phyloP scores from a whole-genome alignment of 1,140 invertebrate genomes.

The Bursaphelenchus mucronatus region DNA sequence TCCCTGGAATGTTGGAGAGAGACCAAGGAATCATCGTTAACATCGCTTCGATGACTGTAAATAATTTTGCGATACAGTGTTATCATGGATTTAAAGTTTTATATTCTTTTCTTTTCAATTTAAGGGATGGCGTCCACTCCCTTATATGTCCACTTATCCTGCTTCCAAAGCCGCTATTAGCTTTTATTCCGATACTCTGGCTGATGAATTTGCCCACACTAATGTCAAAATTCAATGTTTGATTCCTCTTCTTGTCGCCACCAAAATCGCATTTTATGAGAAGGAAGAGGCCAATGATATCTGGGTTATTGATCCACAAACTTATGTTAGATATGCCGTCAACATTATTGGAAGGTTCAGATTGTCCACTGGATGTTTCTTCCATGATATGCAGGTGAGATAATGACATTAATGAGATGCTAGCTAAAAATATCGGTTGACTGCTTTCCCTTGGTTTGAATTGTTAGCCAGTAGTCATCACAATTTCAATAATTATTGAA shows the following conservation, averaged over 20 bases:
- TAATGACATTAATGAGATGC: neutral
- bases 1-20: slow-evolving; percentile 81
- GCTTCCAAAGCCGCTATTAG: slow-evolving; percentile 58
- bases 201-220: slow-evolving; percentile 54
- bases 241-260: slow-evolving; percentile 57
- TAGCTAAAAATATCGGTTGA: neutral
- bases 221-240: slow-evolving; percentile 60
- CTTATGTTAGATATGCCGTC: slow-evolving; percentile 53
- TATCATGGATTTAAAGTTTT: slow-evolving; percentile 69
- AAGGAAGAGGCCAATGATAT: slow-evolving; percentile 52
- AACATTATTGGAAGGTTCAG: slow-evolving; percentile 49
- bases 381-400: slow-evolving; percentile 55
- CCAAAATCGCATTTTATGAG: slow-evolving; percentile 59
- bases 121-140: slow-evolving; percentile 56
- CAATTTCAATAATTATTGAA: slow-evolving; percentile 30
- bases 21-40: slow-evolving; percentile 84
- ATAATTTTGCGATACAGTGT: slow-evolving; percentile 54
- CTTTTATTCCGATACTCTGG: slow-evolving; percentile 54
- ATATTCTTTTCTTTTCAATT: slow-evolving; percentile 63
- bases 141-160: slow-evolving; percentile 59
- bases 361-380: slow-evolving; percentile 53
- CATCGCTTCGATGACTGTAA: slow-evolving; percentile 77
- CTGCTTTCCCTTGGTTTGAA: neutral
- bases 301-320: slow-evolving; percentile 51
- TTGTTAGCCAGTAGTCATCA: neutral